Evolutionary conservation across 2,888 invertebrate species (phyloP).

Genomic region (Cacoxenus indagator): DNA sequence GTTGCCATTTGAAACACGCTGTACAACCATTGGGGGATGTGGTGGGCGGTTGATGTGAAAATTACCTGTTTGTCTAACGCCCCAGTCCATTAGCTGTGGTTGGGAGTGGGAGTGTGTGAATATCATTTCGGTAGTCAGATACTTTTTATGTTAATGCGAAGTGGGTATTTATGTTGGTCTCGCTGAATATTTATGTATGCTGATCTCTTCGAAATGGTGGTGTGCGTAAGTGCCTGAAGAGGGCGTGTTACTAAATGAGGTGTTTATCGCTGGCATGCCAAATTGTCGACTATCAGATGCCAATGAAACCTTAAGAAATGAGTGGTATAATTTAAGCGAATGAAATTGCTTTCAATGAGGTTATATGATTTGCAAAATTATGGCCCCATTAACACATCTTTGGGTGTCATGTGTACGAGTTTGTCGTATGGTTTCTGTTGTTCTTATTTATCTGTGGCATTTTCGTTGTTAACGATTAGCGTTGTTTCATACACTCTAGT

Average conservation of each 20-base stretch:
- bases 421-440: too few species aligned
- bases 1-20: neutral
- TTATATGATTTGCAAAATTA: too few species aligned
- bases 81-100: neutral
- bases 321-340: neutral
- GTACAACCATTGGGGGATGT: too few species aligned
- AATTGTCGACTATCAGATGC: neutral
- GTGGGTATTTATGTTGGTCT: conserved; percentile 55
- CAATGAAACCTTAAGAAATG: neutral
- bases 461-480: too few species aligned
- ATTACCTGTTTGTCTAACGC: conserved; percentile 9
- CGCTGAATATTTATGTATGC: conserved; percentile 41
- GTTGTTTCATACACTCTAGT: too few species aligned
- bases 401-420: too few species aligned
- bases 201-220: conserved; percentile 12
- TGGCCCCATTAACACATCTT: too few species aligned
- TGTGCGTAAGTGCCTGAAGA: neutral
- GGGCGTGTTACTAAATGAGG: neutral
- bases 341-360: too few species aligned
- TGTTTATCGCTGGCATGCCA: conserved; percentile 7
- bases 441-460: too few species aligned
- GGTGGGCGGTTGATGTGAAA: neutral
- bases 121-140: neutral
- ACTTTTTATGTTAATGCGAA: conserved; percentile 29
- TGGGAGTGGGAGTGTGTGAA: neutral